phyloP scores from a whole-genome alignment of 2,888 invertebrate genomes.

The Drosophila aldrichi region DNA sequence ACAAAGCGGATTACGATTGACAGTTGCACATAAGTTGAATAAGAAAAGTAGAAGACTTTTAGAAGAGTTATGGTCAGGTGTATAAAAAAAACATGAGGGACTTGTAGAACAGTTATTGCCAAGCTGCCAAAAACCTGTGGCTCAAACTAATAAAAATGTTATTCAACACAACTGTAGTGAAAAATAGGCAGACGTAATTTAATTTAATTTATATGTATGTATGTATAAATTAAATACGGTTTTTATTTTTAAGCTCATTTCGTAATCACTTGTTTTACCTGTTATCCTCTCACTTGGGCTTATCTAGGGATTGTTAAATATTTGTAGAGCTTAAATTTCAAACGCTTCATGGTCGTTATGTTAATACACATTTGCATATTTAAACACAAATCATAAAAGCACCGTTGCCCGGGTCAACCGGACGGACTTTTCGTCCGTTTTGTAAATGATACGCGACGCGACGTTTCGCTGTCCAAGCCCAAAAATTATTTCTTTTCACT shows the following conservation, averaged over 20 bases:
- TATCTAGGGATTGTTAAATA: neutral
- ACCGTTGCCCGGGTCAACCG: constrained; percentile 22
- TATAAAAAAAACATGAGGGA: neutral
- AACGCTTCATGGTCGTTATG: constrained; percentile 14
- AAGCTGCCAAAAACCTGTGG: neutral
- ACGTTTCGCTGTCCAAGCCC: constrained; percentile 43
- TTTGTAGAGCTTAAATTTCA: constrained; percentile 7
- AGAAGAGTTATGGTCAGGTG: neutral
- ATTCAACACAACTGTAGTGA: no score
- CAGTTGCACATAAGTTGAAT: neutral
- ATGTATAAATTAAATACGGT: no score
- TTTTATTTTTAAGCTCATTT: neutral
- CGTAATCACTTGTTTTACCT: neutral
- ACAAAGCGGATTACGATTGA: constrained; percentile 3
- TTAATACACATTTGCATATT: constrained; percentile 37
- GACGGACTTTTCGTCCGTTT: constrained; percentile 30
- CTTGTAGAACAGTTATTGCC: neutral
- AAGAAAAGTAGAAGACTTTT: neutral
- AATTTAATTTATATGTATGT: no score
- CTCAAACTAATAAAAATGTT: no score
- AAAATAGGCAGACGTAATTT: neutral
- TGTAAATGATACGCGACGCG: constrained; percentile 52
- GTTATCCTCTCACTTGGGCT: neutral
- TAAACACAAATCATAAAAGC: constrained; percentile 39
- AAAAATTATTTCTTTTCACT: constrained; percentile 55